Conservation (phyloP, 2,888 invertebrate genomes). For the Tridacna crocea region DNA sequence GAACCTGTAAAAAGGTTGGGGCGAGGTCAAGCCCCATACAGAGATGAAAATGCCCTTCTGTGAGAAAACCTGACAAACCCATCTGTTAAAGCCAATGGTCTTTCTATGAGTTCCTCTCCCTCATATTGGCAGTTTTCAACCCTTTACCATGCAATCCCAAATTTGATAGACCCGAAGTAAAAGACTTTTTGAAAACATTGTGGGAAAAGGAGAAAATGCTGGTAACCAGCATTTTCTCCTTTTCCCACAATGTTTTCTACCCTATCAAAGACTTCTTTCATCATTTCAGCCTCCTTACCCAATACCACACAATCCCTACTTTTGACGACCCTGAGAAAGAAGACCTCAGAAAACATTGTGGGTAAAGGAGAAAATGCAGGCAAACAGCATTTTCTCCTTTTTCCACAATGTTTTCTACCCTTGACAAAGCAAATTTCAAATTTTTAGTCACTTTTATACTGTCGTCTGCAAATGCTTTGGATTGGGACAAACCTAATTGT, state of each 20-base stretch:
- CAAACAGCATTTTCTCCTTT: no score
- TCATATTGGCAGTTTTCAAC: not conserved
- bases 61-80: conserved; percentile 5
- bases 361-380: no score
- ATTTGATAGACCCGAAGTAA: not conserved
- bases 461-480: no score
- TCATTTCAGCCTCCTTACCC: no score
- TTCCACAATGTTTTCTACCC: no score
- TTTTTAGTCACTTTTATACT: no score
- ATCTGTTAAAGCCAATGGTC: conserved; percentile 15
- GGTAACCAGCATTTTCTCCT: not conserved
- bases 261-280: no score
- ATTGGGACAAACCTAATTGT: no score
- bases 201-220: not conserved
- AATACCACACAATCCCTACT: no score
- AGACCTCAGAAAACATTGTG: no score
- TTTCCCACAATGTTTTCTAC: not conserved
- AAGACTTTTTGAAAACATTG: not conserved
- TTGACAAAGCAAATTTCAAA: no score
- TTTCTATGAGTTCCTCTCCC: not conserved
- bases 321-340: no score
- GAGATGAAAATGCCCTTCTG: conserved; percentile 8
- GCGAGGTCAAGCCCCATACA: conserved; percentile 7
- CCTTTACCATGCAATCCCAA: not conserved
- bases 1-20: conserved; percentile 17